Evolutionary conservation across 2,888 invertebrate species (phyloP).

Genomic region (Cheilosia variabilis): DNA sequence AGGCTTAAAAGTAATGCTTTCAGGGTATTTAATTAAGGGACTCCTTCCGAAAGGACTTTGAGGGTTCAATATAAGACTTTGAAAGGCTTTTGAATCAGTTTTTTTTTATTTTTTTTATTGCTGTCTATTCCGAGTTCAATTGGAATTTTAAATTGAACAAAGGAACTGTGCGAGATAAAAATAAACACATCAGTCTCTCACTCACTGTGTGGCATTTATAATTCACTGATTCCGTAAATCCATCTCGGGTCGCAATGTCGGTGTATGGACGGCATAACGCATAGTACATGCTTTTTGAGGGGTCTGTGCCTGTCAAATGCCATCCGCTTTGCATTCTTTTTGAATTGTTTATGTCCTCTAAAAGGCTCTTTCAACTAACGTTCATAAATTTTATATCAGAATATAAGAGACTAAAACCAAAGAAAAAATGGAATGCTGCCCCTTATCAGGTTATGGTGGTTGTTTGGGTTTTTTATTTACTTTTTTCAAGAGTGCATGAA

Average conservation of each 20-base stretch:
- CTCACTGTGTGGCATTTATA: slow-evolving; percentile 15
- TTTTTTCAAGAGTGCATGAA: slow-evolving; percentile 38
- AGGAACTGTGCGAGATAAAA: neutral
- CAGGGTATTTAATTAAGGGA: slow-evolving; percentile 67
- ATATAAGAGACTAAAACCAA: slow-evolving; percentile 34
- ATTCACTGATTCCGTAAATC: slow-evolving; percentile 29
- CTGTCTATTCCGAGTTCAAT: slow-evolving; percentile 45
- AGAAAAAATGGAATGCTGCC: slow-evolving; percentile 32
- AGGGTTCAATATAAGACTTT: slow-evolving; percentile 60
- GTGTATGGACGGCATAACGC: slow-evolving; percentile 8
- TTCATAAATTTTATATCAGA: slow-evolving; percentile 63
- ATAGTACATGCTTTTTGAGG: neutral
- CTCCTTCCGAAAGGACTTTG: slow-evolving; percentile 49
- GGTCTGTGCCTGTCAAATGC: slow-evolving; percentile 36
- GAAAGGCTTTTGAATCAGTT: slow-evolving; percentile 54
- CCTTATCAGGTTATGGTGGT: slow-evolving; percentile 60
- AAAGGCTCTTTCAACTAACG: slow-evolving; percentile 64
- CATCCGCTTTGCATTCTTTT: slow-evolving; percentile 5
- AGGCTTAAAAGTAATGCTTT: slow-evolving; percentile 68
- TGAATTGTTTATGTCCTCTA: slow-evolving; percentile 68
- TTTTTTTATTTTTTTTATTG: slow-evolving; percentile 12
- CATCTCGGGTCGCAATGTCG: slow-evolving; percentile 1
- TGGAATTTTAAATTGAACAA: slow-evolving; percentile 62
- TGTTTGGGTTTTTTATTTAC: slow-evolving; percentile 7
- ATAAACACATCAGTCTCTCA: neutral